A percentile compares a stretch with the other conserved stretches of the same genome.
These are phyloP conservation scores for Oenanthe oenanthe DNA, from an alignment of 2,113 vertebrate genomes.

Conservation along the genomic window DNA sequence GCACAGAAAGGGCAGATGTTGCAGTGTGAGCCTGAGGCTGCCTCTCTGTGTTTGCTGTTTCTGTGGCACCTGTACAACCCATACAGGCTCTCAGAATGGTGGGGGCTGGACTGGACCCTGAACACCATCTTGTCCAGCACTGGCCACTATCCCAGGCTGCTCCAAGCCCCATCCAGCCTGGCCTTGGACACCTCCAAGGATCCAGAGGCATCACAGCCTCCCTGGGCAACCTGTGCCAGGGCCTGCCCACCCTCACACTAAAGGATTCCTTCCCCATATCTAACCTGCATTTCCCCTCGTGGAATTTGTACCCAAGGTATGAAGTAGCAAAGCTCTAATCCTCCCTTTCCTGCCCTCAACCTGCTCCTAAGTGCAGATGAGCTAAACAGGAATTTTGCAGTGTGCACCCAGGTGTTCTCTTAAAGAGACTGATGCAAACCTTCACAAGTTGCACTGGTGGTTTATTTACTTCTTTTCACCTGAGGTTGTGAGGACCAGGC, in stretches of 20 bases:
- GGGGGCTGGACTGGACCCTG: not conserved
- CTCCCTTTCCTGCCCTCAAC: not conserved
- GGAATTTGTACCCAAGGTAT: no score
- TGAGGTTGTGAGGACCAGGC: not conserved
- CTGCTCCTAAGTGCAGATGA: not conserved
- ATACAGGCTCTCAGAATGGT: fast-evolving
- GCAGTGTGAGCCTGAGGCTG: no score
- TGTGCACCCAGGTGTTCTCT: not conserved
- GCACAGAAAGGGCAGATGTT: not conserved
- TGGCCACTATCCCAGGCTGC: no score
- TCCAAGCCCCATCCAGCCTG: not conserved
- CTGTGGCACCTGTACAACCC: not conserved
- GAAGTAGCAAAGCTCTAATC: not conserved
- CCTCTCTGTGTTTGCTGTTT: no score
- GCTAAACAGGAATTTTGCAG: not conserved
- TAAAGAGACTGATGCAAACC: not conserved
- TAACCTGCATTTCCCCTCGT: not conserved
- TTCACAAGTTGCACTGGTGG: not conserved
- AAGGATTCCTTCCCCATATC: not conserved
- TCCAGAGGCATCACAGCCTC: not conserved
- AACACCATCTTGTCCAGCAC: not conserved
- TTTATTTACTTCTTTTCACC: not conserved
- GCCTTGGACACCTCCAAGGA: not conserved
- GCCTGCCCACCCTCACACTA: not conserved
- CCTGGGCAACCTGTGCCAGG: no score